These are phyloP conservation scores for Ceratothoa steindachneri DNA, from an alignment of 2,888 invertebrate species.

Conservation along the genomic window DNA sequence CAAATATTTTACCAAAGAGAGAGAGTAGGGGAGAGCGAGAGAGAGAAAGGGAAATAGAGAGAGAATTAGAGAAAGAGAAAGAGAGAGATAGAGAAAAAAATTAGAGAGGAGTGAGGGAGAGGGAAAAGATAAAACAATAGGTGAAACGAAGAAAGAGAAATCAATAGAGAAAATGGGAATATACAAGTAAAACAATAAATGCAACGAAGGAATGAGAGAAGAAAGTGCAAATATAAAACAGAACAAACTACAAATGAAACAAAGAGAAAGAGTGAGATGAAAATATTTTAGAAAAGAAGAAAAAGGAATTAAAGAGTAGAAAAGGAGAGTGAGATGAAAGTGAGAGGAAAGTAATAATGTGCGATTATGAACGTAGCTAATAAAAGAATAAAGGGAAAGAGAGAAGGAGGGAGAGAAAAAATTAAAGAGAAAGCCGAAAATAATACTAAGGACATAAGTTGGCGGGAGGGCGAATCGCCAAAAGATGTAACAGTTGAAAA, in stretches of 20 bases:
- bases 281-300: background rate
- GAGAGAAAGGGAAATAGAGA: background rate
- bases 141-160: background rate
- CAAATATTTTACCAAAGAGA: background rate
- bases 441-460: background rate
- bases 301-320: too few species aligned
- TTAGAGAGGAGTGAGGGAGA: background rate
- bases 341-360: too few species aligned
- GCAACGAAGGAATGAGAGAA: background rate
- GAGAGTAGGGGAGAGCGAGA: background rate
- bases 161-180: background rate
- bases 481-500: too few species aligned
- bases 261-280: background rate
- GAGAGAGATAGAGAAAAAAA: background rate
- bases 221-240: background rate
- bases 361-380: too few species aligned
- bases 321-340: too few species aligned
- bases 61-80: background rate
- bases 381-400: too few species aligned
- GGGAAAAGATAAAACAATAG: background rate
- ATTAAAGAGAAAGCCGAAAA: background rate
- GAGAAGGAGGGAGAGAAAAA: background rate
- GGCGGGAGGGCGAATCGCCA: too few species aligned
- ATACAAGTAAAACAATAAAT: background rate
- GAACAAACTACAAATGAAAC: background rate